These are phyloP conservation scores for Muschampia plurimacula DNA, from an alignment of 2,888 invertebrate genomes.

Conservation along the genomic window DNA sequence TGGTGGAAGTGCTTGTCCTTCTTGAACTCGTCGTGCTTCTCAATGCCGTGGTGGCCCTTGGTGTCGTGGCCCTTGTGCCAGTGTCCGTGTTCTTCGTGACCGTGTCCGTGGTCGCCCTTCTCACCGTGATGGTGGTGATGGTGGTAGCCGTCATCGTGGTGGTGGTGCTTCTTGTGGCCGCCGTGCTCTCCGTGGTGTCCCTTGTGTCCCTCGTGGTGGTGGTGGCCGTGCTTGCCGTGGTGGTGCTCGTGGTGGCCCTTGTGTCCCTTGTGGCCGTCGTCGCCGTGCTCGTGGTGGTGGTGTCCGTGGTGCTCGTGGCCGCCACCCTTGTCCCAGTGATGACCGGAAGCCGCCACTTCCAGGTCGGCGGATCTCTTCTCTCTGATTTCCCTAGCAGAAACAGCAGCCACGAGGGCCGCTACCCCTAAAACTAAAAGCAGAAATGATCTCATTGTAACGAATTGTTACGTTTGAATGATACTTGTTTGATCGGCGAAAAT, in stretches of 20 bases:
- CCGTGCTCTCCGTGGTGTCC: constrained; percentile 92
- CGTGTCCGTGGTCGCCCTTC: constrained; percentile 86
- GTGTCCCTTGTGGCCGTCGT: constrained; percentile 92
- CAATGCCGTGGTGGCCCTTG: constrained; percentile 93
- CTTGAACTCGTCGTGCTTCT: constrained; percentile 94
- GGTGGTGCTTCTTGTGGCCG: constrained; percentile 89
- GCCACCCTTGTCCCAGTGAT: constrained; percentile 83
- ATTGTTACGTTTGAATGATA: constrained; percentile 71
- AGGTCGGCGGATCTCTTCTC: constrained; percentile 82
- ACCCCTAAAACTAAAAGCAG: constrained; percentile 71
- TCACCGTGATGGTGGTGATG: constrained; percentile 90
- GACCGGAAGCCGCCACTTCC: constrained; percentile 77
- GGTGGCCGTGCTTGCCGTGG: constrained; percentile 91
- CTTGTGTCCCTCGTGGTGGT: constrained; percentile 91
- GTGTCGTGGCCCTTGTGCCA: constrained; percentile 94
- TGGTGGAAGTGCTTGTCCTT: constrained; percentile 95
- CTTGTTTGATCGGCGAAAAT: constrained; percentile 62
- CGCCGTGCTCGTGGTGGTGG: constrained; percentile 91
- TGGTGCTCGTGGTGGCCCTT: constrained; percentile 91
- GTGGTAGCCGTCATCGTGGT: constrained; percentile 78
- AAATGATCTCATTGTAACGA: constrained; percentile 69
- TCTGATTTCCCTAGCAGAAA: constrained; percentile 68
- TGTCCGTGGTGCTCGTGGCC: constrained; percentile 87
- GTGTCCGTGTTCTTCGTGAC: constrained; percentile 89
- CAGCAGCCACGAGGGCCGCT: constrained; percentile 73